phyloP scores from a whole-genome alignment of 1,140 invertebrate genomes.

The Branchinecta lindahli region DNA sequence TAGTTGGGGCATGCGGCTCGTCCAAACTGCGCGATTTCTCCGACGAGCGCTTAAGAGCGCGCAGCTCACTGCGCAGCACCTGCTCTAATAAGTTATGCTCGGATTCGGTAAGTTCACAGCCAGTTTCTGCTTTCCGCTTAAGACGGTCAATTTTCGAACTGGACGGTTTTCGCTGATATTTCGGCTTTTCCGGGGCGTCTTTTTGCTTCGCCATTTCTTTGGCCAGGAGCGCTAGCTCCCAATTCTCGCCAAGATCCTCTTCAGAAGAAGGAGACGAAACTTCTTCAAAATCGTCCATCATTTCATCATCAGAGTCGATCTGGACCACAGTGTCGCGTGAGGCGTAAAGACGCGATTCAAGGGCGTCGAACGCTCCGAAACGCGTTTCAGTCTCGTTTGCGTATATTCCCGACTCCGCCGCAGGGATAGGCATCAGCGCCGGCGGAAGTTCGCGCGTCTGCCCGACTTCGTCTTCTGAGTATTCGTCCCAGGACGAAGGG shows the following conservation, averaged over 20 bases:
- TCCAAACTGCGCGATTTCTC: not conserved
- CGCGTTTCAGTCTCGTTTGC: no score
- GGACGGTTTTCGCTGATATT: no score
- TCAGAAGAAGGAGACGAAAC: not conserved
- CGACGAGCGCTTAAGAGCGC: not conserved
- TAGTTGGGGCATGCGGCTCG: not conserved
- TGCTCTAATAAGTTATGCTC: not conserved
- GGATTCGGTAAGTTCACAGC: not conserved
- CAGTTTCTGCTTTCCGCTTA: not conserved
- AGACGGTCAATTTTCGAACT: not conserved
- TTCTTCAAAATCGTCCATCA: not conserved
- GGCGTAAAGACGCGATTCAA: no score
- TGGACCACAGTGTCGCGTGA: no score
- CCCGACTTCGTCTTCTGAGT: not conserved
- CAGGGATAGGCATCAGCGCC: not conserved
- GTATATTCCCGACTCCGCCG: no score
- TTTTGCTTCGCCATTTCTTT: slow-evolving; percentile 7
- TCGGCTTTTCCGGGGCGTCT: not conserved
- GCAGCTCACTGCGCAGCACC: not conserved
- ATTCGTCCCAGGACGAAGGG: not conserved
- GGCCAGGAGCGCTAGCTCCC: not conserved
- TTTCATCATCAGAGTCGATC: no score
- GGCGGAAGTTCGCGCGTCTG: not conserved
- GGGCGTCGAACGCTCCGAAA: no score
- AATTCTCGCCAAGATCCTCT: not conserved